These are phyloP conservation scores for Sphenodon punctatus DNA, from an alignment of 2,797 vertebrate genomes.

Conservation along the genomic window DNA sequence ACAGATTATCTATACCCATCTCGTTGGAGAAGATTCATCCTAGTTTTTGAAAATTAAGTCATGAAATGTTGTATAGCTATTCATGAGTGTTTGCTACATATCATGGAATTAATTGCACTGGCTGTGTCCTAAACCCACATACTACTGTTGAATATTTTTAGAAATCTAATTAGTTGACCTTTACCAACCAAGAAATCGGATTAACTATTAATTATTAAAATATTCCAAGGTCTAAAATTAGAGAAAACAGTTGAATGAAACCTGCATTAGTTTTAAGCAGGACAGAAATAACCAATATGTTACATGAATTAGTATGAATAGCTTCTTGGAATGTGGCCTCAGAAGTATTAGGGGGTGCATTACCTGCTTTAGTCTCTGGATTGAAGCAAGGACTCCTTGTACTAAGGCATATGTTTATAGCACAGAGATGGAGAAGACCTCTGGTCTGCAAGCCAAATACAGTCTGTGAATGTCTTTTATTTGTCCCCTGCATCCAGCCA, in stretches of 20 bases:
- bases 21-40: no score
- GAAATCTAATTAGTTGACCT: neutral
- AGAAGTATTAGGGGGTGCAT: no score
- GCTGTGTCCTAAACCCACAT: neutral
- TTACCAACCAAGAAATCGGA: neutral
- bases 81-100: neutral
- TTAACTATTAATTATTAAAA: neutral
- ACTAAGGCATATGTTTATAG: no score
- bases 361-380: no score
- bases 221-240: neutral
- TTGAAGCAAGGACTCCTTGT: no score
- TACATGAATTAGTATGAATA: neutral
- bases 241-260: neutral
- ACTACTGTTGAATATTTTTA: neutral
- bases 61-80: neutral
- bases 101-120: neutral
- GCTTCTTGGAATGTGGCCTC: neutral
- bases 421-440: no score
- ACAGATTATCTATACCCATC: no score
- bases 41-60: no score
- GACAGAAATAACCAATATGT: neutral
- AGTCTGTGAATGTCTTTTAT: no score
- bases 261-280: neutral
- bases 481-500: no score
- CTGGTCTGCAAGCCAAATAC: no score